Evolutionary conservation across 2,888 invertebrate genomes (phyloP).

Genomic region (Dasysyrphus albostriatus): DNA sequence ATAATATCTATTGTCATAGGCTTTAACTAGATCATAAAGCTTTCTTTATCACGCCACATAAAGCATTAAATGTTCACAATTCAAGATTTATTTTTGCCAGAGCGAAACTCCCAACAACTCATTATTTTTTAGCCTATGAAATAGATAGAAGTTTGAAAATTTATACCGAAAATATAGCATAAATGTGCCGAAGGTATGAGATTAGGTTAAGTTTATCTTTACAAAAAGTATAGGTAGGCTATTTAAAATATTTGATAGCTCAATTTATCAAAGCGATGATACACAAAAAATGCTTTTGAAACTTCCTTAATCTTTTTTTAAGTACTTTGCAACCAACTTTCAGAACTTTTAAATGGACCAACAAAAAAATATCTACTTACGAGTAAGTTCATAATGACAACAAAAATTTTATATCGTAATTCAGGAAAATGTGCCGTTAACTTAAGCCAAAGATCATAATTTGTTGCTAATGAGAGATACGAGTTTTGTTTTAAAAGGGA

Average conservation of each 20-base stretch:
- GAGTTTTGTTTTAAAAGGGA: too few relatives aligned
- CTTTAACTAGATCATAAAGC: constrained; percentile 73
- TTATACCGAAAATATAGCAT: constrained; percentile 12
- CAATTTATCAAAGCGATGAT: constrained; percentile 23
- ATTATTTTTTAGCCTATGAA: not conserved
- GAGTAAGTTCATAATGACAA: too few relatives aligned
- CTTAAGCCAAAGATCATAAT: too few relatives aligned
- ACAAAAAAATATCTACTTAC: not conserved
- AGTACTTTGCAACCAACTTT: not conserved
- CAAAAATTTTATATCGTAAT: too few relatives aligned
- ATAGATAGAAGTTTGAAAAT: not conserved
- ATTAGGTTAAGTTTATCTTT: not conserved
- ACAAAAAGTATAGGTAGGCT: not conserved
- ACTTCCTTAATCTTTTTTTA: constrained; percentile 21
- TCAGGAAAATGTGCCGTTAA: too few relatives aligned
- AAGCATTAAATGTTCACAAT: constrained; percentile 61
- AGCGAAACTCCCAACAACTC: constrained; percentile 3
- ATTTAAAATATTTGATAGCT: constrained; percentile 10
- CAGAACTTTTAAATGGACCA: constrained; percentile 9
- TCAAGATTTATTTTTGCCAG: constrained; percentile 34
- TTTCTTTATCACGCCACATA: constrained; percentile 71
- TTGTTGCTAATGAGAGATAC: too few relatives aligned
- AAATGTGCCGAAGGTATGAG: constrained; percentile 7
- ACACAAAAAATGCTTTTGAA: constrained; percentile 14
- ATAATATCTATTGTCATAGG: constrained; percentile 38